A percentile compares a stretch with the other conserved stretches of the same genome.
phyloP scores from a whole-genome alignment of 2,888 invertebrate species.

The Gasteruption jaculator region DNA sequence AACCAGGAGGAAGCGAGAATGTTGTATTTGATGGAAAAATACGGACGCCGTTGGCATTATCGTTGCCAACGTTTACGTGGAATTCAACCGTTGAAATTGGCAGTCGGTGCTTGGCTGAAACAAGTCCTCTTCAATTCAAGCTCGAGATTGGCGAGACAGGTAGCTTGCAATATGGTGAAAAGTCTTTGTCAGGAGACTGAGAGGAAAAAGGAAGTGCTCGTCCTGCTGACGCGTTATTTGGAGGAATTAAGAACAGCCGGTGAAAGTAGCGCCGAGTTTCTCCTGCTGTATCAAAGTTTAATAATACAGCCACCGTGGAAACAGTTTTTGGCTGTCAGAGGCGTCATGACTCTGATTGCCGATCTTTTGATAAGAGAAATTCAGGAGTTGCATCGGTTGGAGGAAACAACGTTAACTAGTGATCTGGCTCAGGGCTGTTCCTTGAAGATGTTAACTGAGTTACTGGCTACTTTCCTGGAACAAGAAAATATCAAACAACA shows the following conservation, averaged over 20 bases:
- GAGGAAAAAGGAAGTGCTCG: slow-evolving; percentile 71
- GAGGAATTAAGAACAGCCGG: slow-evolving; percentile 83
- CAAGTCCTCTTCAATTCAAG: slow-evolving; percentile 90
- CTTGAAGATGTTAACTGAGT: slow-evolving; percentile 82
- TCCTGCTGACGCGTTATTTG: slow-evolving; percentile 82
- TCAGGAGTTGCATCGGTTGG: slow-evolving; percentile 79
- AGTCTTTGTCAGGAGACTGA: slow-evolving; percentile 70
- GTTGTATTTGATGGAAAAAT: slow-evolving; percentile 71
- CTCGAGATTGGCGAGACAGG: slow-evolving; percentile 81
- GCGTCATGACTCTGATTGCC: slow-evolving; percentile 80
- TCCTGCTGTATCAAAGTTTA: slow-evolving; percentile 79
- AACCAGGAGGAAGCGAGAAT: slow-evolving; percentile 41
- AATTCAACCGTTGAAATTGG: slow-evolving; percentile 59
- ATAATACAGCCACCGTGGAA: slow-evolving; percentile 89
- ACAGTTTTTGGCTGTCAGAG: slow-evolving; percentile 84
- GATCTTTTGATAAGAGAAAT: slow-evolving; percentile 85
- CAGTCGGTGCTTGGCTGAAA: slow-evolving; percentile 79
- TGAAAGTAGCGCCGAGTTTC: slow-evolving; percentile 88
- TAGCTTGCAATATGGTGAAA: slow-evolving; percentile 85
- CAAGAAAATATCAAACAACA: slow-evolving; percentile 82
- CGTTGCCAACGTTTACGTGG: slow-evolving; percentile 52
- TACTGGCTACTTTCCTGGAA: slow-evolving; percentile 83
- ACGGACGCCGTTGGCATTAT: slow-evolving; percentile 64
- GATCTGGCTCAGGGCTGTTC: slow-evolving; percentile 94
- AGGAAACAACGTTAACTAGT: slow-evolving; percentile 89